Evolutionary conservation across 2,888 invertebrate genomes (phyloP).

Genomic region (Liodrosophila aerea): DNA sequence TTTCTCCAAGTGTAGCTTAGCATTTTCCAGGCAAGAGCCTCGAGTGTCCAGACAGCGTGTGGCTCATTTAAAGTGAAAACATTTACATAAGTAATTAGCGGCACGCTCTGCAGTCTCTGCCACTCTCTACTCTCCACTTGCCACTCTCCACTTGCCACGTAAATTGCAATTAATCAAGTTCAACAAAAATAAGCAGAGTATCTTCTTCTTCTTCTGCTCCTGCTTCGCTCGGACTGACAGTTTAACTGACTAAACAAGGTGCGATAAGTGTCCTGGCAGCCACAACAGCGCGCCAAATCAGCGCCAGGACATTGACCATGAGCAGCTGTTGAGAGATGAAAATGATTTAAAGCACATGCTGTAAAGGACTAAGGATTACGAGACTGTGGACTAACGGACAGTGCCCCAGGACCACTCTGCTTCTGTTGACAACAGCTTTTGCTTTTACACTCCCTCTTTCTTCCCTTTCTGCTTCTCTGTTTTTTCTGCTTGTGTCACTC

Average conservation of each 20-base stretch:
- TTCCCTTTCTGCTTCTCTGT: not conserved
- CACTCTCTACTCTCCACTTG: not conserved
- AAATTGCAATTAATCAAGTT: constrained; percentile 73
- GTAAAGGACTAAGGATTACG: not conserved
- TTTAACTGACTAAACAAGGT: constrained; percentile 78
- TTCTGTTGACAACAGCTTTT: not conserved
- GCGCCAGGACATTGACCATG: constrained; percentile 73
- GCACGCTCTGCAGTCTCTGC: constrained; percentile 17
- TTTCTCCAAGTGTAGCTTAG: constrained; percentile 30
- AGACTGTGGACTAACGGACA: constrained; percentile 11
- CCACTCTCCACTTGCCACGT: constrained; percentile 44
- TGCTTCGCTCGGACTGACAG: constrained; percentile 73
- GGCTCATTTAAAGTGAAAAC: constrained; percentile 66
- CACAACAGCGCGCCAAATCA: constrained; percentile 54
- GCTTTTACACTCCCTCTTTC: not conserved
- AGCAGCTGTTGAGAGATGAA: constrained; percentile 46
- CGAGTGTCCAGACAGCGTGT: constrained; percentile 26
- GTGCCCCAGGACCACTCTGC: constrained; percentile 16
- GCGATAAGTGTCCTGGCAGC: constrained; percentile 67
- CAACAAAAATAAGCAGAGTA: constrained; percentile 3
- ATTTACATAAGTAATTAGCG: constrained; percentile 79
- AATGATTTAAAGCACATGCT: constrained; percentile 75
- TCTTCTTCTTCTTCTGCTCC: constrained; percentile 35
- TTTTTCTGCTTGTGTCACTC: too few species aligned
- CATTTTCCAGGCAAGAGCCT: constrained; percentile 52